Conservation (phyloP, 2,888 invertebrate genomes). For the Pinctada fucata region DNA sequence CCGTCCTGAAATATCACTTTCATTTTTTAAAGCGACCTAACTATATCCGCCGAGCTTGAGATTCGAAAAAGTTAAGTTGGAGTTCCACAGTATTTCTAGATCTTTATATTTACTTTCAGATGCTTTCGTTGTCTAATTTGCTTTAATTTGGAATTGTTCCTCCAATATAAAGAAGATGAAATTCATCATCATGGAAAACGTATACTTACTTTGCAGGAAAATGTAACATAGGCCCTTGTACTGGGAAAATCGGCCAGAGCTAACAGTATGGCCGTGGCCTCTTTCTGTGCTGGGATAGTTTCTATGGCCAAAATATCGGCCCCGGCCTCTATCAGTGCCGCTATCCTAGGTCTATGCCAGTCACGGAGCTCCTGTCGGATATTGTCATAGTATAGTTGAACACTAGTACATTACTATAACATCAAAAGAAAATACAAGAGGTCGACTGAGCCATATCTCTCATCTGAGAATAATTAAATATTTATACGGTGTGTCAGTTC, state of each 20-base stretch:
- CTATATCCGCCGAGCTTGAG: too few species aligned
- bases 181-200: too few species aligned
- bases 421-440: not conserved
- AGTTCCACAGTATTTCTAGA: too few species aligned
- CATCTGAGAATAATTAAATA: too few species aligned
- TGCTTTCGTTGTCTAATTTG: too few species aligned
- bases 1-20: slow-evolving; percentile 79
- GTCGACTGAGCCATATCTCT: not conserved
- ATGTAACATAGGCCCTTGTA: slow-evolving; percentile 90
- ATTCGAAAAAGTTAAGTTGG: too few species aligned
- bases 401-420: not conserved
- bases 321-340: slow-evolving; percentile 87
- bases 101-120: too few species aligned
- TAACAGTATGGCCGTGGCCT: slow-evolving; percentile 89
- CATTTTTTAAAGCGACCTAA: too few species aligned
- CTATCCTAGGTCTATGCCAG: slow-evolving; percentile 91
- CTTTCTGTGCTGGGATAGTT: slow-evolving; percentile 91
- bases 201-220: slow-evolving; percentile 88
- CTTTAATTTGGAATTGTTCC: too few species aligned
- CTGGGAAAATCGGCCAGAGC: slow-evolving; percentile 86
- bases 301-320: slow-evolving; percentile 92
- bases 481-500: too few species aligned
- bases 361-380: slow-evolving; percentile 82
- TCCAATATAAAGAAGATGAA: too few species aligned
- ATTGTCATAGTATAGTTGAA: not conserved